These are phyloP conservation scores for Ormyrus rosae DNA, from an alignment of 2,888 invertebrate genomes.

Conservation along the genomic window DNA sequence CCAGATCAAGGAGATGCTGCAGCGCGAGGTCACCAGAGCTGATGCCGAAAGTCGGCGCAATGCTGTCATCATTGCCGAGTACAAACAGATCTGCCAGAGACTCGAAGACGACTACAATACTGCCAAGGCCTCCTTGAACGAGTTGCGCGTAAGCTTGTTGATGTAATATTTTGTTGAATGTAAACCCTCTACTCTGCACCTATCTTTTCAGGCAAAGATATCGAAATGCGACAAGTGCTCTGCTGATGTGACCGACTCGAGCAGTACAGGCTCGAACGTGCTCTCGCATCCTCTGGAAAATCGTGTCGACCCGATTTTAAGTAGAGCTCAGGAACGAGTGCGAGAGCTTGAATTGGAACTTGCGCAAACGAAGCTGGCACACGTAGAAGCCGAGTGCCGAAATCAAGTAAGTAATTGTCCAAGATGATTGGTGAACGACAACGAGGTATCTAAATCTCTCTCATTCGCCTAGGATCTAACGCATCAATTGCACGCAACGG, in stretches of 20 bases:
- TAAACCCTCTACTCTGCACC: too few species aligned
- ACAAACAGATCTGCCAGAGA: conserved; percentile 92
- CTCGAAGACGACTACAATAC: conserved; percentile 88
- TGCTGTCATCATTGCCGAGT: conserved; percentile 90
- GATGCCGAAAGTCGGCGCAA: conserved; percentile 86
- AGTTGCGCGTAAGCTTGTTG: conserved; percentile 80
- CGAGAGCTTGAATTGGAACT: conserved; percentile 95
- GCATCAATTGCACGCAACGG: conserved; percentile 90
- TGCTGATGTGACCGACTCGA: conserved; percentile 64
- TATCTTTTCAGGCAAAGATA: conserved; percentile 76
- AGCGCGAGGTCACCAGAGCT: conserved; percentile 85
- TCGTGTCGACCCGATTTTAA: conserved; percentile 70
- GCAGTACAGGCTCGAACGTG: conserved; percentile 55
- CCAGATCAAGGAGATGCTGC: conserved; percentile 86
- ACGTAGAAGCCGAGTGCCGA: conserved; percentile 97
- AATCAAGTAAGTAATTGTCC: conserved; percentile 89
- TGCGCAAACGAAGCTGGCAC: conserved; percentile 96
- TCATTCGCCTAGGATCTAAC: conserved; percentile 84
- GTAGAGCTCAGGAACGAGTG: conserved; percentile 82
- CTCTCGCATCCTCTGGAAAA: conserved; percentile 67
- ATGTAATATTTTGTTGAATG: neutral
- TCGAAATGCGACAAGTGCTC: conserved; percentile 78
- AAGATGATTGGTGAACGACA: neutral
- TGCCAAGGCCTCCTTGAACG: conserved; percentile 80
- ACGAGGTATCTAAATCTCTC: neutral